phyloP scores from a whole-genome alignment of 37 sponge, comb jelly and placozoan species.

The Halichondria panicea region DNA sequence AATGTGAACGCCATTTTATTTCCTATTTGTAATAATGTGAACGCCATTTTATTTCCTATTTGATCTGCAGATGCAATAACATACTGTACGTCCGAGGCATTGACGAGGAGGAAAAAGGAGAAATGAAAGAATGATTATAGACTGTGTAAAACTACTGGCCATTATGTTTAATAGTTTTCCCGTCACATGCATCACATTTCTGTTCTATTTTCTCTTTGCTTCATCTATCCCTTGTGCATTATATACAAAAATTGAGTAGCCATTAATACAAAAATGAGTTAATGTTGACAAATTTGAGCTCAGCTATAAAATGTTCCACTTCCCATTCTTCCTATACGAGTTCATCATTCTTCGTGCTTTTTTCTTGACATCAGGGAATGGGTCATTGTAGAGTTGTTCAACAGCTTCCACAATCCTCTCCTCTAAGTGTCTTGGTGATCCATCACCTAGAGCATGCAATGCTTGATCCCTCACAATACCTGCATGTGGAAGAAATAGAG shows the following conservation, averaged over 20 bases:
- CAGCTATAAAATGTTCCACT: slow-evolving; percentile 69
- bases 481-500: too few species aligned
- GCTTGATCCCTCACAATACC: slow-evolving; percentile 70
- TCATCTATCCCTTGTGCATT: too few species aligned
- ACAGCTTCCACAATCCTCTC: slow-evolving; percentile 53
- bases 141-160: too few species aligned
- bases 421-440: slow-evolving; percentile 67
- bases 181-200: too few species aligned
- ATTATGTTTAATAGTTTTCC: too few species aligned
- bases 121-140: slow-evolving; percentile 68
- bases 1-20: too few species aligned
- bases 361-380: slow-evolving; percentile 69
- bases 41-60: too few species aligned
- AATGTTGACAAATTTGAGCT: neutral
- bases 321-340: slow-evolving; percentile 64
- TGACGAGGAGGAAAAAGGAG: slow-evolving; percentile 96
- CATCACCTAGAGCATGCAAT: slow-evolving; percentile 74
- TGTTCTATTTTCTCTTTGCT: too few species aligned
- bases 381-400: slow-evolving; percentile 71
- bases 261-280: neutral
- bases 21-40: too few species aligned
- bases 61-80: slow-evolving; percentile 87
- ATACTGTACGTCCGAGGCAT: slow-evolving; percentile 93
- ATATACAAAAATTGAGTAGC: too few species aligned
- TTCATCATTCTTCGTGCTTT: slow-evolving; percentile 76